Evolutionary conservation across 2,888 invertebrate genomes (phyloP), one percentile per base, ranked within the genome.

Genomic region (Idaea biselata): DNA sequence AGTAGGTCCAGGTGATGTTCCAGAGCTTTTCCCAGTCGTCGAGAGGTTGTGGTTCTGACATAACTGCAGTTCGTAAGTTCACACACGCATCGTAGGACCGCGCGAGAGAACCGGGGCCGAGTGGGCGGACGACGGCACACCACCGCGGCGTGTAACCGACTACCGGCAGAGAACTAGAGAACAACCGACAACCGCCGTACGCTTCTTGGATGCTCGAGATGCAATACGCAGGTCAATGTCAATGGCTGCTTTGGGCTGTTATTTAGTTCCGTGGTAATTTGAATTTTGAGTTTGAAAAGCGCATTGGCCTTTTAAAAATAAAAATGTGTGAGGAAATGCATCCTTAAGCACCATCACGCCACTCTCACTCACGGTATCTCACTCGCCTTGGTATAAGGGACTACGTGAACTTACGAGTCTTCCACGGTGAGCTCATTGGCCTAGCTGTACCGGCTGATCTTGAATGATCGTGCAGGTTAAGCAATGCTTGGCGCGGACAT

Each of bases 1-100:
- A 53, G 25, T 70, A 67, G 33, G 60, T 68, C 71, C 71, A 71
- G 32, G 71, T 65, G 55, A 71, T 70, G 67, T 71, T 71, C 71
- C 71, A 71, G 55, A 71, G 67, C 17, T 68, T 68, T 63, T 71
- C 69, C 71, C 71, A 71, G 61, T 68, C 68, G 62, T 70, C 71
- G 63, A 44, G 44, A 14, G 7, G 44, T 44, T 44, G 44, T 44
- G 11, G 44, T 44, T 44, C 8, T 44, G 44, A 44, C 44, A 44
- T 44, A 8, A 44, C 44, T 44, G 14, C 14, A 25, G 25, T 25
- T 25, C 25, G 25, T 3, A 44, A 44, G 11, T 44, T 44, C 44
- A 44, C 44, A 44, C 44, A 44, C 44, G 7, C 44, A 44, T 44
- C 44, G 11, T 11, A 2, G 11, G 44, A 44, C 44, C 11, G 11